phyloP scores from a whole-genome alignment of 2,797 vertebrate species.

The Rhinella marina region DNA sequence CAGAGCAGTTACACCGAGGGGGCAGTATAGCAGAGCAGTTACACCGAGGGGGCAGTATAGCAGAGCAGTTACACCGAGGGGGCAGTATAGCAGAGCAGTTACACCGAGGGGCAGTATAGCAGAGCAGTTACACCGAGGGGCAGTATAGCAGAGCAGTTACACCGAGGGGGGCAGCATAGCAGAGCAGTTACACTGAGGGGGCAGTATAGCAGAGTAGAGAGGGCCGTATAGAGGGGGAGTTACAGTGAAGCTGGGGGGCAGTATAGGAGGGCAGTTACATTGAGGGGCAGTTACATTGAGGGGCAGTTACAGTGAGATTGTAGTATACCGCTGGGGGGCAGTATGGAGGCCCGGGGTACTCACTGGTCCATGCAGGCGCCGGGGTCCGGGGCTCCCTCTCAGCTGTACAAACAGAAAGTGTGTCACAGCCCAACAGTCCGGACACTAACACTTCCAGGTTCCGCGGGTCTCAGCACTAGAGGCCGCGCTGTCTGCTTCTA shows the following conservation, averaged over 20 bases:
- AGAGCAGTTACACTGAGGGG: too few species aligned
- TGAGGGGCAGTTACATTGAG: neutral
- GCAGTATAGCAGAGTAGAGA: too few species aligned
- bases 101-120: neutral
- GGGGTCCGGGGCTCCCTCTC: neutral
- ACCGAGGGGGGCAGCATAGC: too few species aligned
- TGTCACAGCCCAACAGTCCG: neutral
- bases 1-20: too few species aligned
- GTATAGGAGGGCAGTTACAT: neutral
- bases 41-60: neutral
- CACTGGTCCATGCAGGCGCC: neutral
- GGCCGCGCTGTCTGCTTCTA: neutral
- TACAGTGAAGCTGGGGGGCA: neutral
- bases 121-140: too few species aligned
- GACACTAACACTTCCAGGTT: constrained; percentile 8
- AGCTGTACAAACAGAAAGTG: neutral
- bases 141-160: neutral
- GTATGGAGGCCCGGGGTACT: neutral
- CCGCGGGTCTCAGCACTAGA: neutral
- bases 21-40: neutral
- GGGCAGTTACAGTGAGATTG: neutral
- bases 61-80: neutral
- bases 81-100: neutral
- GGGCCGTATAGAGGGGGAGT: neutral
- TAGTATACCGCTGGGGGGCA: too few species aligned